phyloP scores from a whole-genome alignment of 2,113 vertebrate genomes.

The Myotis yumanensis region DNA sequence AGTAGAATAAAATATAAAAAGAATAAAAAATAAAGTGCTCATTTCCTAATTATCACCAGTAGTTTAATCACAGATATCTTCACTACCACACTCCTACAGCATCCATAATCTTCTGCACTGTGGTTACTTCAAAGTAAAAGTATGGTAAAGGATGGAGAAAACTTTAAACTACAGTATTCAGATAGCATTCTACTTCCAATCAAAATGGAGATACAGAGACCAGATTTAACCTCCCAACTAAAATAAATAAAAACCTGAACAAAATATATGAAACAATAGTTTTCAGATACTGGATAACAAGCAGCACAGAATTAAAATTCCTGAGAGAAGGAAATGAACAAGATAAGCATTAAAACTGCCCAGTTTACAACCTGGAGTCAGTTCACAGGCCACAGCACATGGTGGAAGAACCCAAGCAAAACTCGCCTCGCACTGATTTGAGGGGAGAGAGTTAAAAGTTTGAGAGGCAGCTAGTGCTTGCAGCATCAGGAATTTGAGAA shows the following conservation, averaged over 20 bases:
- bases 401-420: neutral
- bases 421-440: neutral
- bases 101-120: neutral
- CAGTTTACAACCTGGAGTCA: neutral
- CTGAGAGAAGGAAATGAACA: conserved; percentile 14
- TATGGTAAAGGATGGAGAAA: neutral
- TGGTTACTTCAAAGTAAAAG: neutral
- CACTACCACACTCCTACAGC: neutral
- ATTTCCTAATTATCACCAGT: neutral
- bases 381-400: neutral
- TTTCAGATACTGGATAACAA: conserved; percentile 7
- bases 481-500: neutral
- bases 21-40: neutral
- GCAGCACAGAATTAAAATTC: neutral
- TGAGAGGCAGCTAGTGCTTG: neutral
- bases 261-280: neutral
- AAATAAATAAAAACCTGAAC: conserved; percentile 29
- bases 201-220: neutral
- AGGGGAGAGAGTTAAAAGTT: neutral
- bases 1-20: neutral
- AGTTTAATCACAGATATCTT: neutral
- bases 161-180: neutral
- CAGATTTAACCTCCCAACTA: neutral
- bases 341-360: neutral
- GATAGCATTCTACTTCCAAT: neutral